phyloP scores from a whole-genome alignment of 2,888 invertebrate species.

The Ceramica pisi region DNA sequence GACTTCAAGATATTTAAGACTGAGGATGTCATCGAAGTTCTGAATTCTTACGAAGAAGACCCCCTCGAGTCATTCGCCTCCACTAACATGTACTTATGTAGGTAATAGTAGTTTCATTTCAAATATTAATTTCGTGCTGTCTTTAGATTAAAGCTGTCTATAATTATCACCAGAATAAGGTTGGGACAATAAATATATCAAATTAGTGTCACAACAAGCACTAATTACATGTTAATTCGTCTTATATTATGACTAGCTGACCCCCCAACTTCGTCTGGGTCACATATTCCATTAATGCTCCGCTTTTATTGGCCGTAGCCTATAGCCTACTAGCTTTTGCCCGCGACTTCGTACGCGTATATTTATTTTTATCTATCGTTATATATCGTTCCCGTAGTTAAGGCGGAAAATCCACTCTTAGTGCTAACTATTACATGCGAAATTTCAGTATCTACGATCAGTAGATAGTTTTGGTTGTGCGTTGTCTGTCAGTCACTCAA shows the following conservation, averaged over 20 bases:
- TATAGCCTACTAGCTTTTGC: too few relatives aligned
- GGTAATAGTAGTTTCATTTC: constrained; percentile 75
- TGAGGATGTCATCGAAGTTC: constrained; percentile 11
- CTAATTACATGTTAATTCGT: constrained; percentile 39
- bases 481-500: too few relatives aligned
- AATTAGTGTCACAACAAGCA: constrained; percentile 27
- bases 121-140: constrained; percentile 39
- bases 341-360: too few relatives aligned
- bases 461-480: too few relatives aligned
- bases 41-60: constrained; percentile 61
- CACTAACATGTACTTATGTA: constrained; percentile 80
- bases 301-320: too few relatives aligned
- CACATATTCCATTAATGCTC: too few relatives aligned
- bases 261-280: too few relatives aligned
- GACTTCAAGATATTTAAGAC: constrained; percentile 35
- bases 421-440: too few relatives aligned
- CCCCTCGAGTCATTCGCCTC: constrained; percentile 68
- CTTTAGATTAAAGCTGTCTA: constrained; percentile 43
- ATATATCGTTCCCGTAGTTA: too few relatives aligned
- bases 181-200: constrained; percentile 52
- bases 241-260: constrained; percentile 5
- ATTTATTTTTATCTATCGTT: too few relatives aligned
- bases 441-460: too few relatives aligned
- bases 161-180: constrained; percentile 56
- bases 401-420: too few relatives aligned